Conservation (phyloP, 1,140 invertebrate genomes). For the Notospermus geniculatus region DNA sequence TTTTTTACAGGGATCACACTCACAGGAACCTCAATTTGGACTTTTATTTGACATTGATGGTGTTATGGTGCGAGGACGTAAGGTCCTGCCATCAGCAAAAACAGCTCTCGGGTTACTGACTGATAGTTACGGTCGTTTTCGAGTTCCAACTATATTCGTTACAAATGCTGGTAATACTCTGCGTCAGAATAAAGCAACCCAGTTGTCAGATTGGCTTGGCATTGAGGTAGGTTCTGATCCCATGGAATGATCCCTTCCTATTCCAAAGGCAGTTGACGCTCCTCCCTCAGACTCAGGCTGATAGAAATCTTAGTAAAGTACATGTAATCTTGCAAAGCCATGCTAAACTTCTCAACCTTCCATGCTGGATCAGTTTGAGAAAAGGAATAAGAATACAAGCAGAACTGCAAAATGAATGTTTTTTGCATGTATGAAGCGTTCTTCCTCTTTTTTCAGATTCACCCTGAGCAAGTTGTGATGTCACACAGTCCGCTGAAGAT, state of each 20-base stretch:
- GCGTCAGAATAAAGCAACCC: conserved; percentile 51
- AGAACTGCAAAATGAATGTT: no score
- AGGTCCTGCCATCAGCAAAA: conserved; percentile 47
- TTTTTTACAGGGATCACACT: conserved; percentile 16
- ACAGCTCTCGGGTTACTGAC: conserved; percentile 47
- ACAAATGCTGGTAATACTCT: conserved; percentile 56
- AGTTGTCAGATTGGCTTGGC: conserved; percentile 50
- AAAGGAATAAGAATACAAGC: no score
- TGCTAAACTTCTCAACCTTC: no score
- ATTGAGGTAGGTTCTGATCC: conserved; percentile 40
- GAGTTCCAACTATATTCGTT: conserved; percentile 53
- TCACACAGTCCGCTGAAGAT: conserved; percentile 70
- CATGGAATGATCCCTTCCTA: neutral
- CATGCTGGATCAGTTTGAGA: no score
- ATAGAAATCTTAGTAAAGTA: no score
- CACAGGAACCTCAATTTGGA: conserved; percentile 41
- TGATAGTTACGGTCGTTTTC: conserved; percentile 46
- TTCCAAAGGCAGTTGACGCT: no score
- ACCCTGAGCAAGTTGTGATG: conserved; percentile 69
- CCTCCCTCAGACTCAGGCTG: no score
- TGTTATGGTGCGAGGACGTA: conserved; percentile 53
- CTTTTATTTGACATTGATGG: conserved; percentile 59
- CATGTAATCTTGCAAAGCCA: no score
- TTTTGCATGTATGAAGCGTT: no score
- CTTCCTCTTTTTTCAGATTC: conserved; percentile 51